Conservation (phyloP, 2,113 vertebrate species). For the Alosa alosa region DNA sequence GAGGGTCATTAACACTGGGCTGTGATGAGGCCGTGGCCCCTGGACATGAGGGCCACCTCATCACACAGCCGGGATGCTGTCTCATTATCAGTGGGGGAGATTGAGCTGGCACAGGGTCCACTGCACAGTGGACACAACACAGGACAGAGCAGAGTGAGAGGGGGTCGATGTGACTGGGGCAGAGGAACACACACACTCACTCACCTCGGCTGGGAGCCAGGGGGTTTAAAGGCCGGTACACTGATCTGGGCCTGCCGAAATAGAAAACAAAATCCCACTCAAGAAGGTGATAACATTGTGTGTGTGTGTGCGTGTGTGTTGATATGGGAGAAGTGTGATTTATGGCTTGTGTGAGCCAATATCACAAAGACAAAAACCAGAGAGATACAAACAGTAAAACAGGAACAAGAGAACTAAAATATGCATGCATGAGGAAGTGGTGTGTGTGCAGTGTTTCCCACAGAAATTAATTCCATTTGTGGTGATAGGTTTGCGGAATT, state of each 20-base stretch:
- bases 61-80: background rate
- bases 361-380: background rate
- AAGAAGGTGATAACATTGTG: background rate
- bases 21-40: too few species aligned
- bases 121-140: too few species aligned
- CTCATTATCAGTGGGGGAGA: background rate
- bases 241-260: conserved; percentile 84
- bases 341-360: background rate
- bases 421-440: background rate
- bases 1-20: too few species aligned
- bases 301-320: background rate
- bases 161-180: background rate
- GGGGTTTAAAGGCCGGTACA: conserved; percentile 94
- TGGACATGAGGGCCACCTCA: background rate
- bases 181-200: background rate
- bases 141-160: too few species aligned
- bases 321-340: background rate
- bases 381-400: background rate
- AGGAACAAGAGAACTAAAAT: background rate
- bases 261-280: background rate
- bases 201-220: conserved; percentile 84
- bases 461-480: too few species aligned
- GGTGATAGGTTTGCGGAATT: too few species aligned
- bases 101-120: background rate
- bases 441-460: background rate